These are phyloP conservation scores for Kryptolebias ocellatus DNA, from an alignment of 2,797 vertebrate genomes.

Conservation along the genomic window DNA sequence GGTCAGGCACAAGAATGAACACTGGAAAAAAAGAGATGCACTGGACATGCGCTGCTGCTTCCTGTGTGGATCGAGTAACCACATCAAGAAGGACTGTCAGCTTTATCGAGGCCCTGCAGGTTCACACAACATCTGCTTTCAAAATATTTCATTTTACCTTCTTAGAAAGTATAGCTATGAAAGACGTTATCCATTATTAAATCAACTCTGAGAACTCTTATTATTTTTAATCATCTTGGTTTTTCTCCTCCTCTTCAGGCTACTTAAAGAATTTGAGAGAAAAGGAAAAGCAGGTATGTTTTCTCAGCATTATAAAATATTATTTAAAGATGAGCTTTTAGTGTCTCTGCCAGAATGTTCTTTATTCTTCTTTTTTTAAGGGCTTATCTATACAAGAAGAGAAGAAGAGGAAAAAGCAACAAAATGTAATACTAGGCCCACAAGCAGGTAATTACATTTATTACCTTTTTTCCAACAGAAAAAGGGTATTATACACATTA, in stretches of 20 bases:
- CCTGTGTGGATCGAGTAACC: constrained; percentile 88
- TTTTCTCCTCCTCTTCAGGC: constrained; percentile 52
- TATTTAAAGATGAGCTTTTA: background rate
- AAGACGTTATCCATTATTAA: background rate
- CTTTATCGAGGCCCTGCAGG: constrained; percentile 88
- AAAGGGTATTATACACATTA: background rate
- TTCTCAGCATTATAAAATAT: background rate
- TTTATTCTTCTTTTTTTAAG: constrained; percentile 36
- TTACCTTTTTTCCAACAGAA: background rate
- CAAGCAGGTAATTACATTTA: constrained; percentile 84
- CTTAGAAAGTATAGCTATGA: too few species aligned
- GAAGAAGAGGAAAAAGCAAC: constrained; percentile 87
- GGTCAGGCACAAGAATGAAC: constrained; percentile 79
- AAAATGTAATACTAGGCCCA: constrained; percentile 86
- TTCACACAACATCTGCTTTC: constrained; percentile 48
- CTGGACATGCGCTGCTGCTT: constrained; percentile 90
- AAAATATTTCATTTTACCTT: too few species aligned
- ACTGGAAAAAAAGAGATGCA: constrained; percentile 82
- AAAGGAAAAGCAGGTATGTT: constrained; percentile 70
- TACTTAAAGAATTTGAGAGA: constrained; percentile 73
- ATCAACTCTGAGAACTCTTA: background rate
- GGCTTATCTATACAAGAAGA: constrained; percentile 72
- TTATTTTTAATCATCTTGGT: constrained; percentile 12
- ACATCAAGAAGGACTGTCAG: constrained; percentile 93
- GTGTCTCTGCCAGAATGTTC: background rate